Evolutionary conservation across 2,888 invertebrate species (phyloP), one percentile per base, ranked within the genome.

Genomic region (Diplolepis rosae): DNA sequence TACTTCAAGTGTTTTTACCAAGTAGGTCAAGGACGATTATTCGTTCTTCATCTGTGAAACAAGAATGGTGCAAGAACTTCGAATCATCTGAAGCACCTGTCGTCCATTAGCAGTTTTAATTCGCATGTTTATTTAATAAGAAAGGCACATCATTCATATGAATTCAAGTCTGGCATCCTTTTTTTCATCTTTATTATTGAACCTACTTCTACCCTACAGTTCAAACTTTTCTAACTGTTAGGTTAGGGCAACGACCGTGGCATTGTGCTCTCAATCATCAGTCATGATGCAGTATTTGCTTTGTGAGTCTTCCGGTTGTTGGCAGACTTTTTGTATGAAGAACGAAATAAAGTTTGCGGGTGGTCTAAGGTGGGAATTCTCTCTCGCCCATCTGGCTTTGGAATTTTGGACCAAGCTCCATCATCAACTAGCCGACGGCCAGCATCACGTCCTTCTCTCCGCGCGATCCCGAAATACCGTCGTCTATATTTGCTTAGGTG

Each of bases 401-500:
- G 24, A 39, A 13, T 39, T 61, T 61, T 27, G 24, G 1, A 42
- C 76, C 50, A 52, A 27, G 68, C 68, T 66, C 70, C 67, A 72
- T 69, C 73, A 74, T 72, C 65, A 67, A 61, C 69, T 66, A 27
- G 28, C 61, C 51, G 61, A 35, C 39, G 7, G 22, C 22, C 22
- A 56, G 32, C 39, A 61, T 61, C 50, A 45, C 56, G 66, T 52
- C 42, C 51, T 68, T 69, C 32, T 48, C 68, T 66, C 54, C 42
- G 51, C 52, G 52, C 72, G 79, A 72, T 86, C 86, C 85, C 81
- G 82, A 88, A 88, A 88, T 88, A 88, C 78, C 86, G 65, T 76
- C 78, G 80, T 83, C 87, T 88, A 88, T 87, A 88, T 88, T 86
- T 83, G 86, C 85, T 84, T 82, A 81, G 84, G 82, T 80, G 83